Evolutionary conservation across 2,797 vertebrate species (phyloP).

Genomic region (Danio tinwini): DNA sequence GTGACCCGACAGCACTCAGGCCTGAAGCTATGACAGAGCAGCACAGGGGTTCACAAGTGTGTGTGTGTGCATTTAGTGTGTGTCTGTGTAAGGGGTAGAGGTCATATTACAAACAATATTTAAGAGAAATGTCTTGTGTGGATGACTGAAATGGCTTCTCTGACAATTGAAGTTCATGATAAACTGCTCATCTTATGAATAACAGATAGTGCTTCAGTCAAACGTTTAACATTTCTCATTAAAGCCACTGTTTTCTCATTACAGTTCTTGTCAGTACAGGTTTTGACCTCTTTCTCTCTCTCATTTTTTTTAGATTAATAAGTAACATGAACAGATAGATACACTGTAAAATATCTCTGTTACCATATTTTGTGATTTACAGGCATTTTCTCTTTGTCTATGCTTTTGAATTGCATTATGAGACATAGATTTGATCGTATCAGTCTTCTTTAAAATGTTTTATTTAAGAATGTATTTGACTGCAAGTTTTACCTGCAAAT

Average conservation of each 20-base stretch:
- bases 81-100: conserved; percentile 34
- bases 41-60: conserved; percentile 15
- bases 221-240: not conserved
- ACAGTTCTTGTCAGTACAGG: not conserved
- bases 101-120: conserved; percentile 33
- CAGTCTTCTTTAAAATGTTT: no score
- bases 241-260: not conserved
- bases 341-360: no score
- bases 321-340: no score
- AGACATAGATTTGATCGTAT: no score
- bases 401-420: no score
- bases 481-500: no score
- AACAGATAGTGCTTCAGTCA: not conserved
- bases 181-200: not conserved
- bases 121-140: conserved; percentile 9
- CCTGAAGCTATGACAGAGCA: conserved; percentile 40
- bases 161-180: not conserved
- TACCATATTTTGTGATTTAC: no score
- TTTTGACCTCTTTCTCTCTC: not conserved
- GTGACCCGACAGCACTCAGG: conserved; percentile 43
- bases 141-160: conserved; percentile 20
- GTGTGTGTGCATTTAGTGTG: conserved; percentile 22
- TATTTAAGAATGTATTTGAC: no score
- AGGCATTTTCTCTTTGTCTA: no score
- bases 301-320: not conserved